These are phyloP conservation scores for Rafetus swinhoei DNA, from an alignment of 2,113 vertebrate genomes.

Conservation along the genomic window DNA sequence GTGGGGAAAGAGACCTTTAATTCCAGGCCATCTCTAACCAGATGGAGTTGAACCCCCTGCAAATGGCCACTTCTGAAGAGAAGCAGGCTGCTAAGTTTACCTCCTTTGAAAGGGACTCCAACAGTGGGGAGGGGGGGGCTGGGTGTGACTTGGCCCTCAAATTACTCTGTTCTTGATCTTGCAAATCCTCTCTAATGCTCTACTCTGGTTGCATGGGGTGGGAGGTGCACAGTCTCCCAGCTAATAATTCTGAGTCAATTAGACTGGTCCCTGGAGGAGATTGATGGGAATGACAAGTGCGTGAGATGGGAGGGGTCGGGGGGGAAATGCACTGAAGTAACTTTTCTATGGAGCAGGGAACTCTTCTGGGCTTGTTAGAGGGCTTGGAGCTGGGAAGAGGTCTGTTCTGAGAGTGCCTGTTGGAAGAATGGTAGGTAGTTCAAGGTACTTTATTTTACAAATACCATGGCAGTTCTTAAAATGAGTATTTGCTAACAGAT, in stretches of 20 bases:
- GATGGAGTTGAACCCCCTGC: background rate
- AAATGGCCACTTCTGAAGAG: background rate
- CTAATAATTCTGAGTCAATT: background rate
- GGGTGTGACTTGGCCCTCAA: background rate
- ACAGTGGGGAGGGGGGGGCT: background rate
- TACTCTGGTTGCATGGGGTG: too few relatives aligned
- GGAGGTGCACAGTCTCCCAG: background rate
- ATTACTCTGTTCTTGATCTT: background rate
- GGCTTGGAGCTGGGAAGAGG: background rate
- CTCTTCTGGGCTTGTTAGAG: background rate
- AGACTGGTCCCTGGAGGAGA: background rate
- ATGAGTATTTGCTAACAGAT: background rate
- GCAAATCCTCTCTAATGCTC: background rate
- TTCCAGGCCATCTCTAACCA: background rate
- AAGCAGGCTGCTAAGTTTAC: background rate
- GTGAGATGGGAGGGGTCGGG: background rate
- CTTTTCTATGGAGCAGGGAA: background rate
- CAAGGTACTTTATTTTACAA: background rate
- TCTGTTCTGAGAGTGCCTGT: background rate
- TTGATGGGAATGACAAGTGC: background rate
- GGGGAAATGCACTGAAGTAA: background rate
- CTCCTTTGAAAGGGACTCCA: background rate
- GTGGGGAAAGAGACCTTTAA: background rate
- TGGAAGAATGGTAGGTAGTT: background rate
- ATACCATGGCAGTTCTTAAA: background rate